These are phyloP conservation scores for Tamias sibiricus DNA, from an alignment of 2,113 vertebrate species.

Conservation along the genomic window DNA sequence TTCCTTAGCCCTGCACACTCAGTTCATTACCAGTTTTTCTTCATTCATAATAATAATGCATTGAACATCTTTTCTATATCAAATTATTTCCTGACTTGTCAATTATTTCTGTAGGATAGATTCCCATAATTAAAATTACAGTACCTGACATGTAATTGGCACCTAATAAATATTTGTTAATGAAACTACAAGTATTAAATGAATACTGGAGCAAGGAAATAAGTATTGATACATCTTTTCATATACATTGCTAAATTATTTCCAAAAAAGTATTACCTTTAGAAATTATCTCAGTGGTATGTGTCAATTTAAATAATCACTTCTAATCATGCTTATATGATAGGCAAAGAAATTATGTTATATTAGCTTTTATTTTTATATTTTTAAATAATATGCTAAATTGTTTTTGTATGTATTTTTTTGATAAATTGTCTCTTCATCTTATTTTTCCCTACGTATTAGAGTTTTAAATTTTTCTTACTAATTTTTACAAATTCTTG, in stretches of 20 bases:
- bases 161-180: constrained; percentile 41
- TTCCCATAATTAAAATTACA: constrained; percentile 17
- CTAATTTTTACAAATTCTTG: constrained; percentile 40
- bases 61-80: constrained; percentile 1
- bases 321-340: constrained; percentile 28
- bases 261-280: not conserved
- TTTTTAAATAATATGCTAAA: not conserved
- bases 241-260: constrained; percentile 23
- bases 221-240: not conserved
- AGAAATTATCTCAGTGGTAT: not conserved
- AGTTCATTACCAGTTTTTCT: not conserved
- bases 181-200: not conserved
- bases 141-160: not conserved
- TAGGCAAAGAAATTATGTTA: not conserved
- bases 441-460: not conserved
- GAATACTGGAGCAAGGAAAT: constrained; percentile 30
- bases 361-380: not conserved
- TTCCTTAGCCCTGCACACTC: not conserved
- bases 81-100: not conserved
- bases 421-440: not conserved
- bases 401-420: not conserved
- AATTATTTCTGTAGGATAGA: constrained; percentile 1
- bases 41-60: constrained; percentile 18
- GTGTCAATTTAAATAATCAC: not conserved
- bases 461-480: not conserved